Percentiles rank a stretch among this genome's conserved stretches.
These are phyloP conservation scores for Apoda limacodes DNA, from an alignment of 2,888 invertebrate genomes.

Conservation along the genomic window DNA sequence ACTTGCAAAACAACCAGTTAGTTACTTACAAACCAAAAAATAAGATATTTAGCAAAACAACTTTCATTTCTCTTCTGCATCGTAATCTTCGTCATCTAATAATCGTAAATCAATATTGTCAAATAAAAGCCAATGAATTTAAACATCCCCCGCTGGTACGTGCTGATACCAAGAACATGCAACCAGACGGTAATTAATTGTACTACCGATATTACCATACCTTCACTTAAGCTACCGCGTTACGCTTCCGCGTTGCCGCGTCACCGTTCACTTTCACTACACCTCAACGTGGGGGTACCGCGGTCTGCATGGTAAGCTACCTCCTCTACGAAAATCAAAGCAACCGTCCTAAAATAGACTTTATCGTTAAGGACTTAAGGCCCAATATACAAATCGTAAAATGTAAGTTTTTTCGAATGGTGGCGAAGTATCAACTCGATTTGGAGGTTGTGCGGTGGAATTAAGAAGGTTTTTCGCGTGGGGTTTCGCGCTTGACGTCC, in stretches of 20 bases:
- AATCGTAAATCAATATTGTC: too few relatives aligned
- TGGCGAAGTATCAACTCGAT: constrained; percentile 25
- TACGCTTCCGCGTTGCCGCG: constrained; percentile 51
- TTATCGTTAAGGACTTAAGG: constrained; percentile 28
- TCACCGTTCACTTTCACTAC: constrained; percentile 60
- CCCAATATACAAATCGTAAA: constrained; percentile 22
- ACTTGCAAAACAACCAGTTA: too few relatives aligned
- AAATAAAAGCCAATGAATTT: too few relatives aligned
- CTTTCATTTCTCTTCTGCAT: too few relatives aligned
- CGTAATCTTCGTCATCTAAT: too few relatives aligned
- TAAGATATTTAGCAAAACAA: too few relatives aligned
- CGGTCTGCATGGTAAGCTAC: too few relatives aligned
- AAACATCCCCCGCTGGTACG: constrained; percentile 1
- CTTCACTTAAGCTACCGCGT: constrained; percentile 45
- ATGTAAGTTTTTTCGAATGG: constrained; percentile 28
- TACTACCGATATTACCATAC: constrained; percentile 43
- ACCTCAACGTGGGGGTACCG: constrained; percentile 28
- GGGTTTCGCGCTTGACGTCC: constrained; percentile 29
- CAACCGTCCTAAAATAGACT: constrained; percentile 25
- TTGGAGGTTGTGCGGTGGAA: constrained; percentile 24
- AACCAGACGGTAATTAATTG: too few relatives aligned
- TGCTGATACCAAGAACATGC: too few relatives aligned
- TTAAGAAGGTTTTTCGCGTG: constrained; percentile 20
- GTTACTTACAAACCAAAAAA: too few relatives aligned
- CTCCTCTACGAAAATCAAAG: constrained; percentile 27